These are phyloP conservation scores for Drosophila busckii DNA, from an alignment of 1,140 invertebrate genomes.

Conservation along the genomic window DNA sequence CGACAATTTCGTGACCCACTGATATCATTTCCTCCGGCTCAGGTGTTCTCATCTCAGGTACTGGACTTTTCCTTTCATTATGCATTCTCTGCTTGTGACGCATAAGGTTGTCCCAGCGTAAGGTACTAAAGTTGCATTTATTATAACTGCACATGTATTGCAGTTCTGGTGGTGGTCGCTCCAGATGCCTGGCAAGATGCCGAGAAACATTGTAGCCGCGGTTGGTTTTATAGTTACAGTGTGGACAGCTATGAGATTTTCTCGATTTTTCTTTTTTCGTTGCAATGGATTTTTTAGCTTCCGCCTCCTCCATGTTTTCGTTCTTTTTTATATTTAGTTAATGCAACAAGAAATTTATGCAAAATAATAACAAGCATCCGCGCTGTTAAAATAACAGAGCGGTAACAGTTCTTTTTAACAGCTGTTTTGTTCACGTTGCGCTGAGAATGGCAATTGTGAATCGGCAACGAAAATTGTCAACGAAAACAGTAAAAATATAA, in stretches of 20 bases:
- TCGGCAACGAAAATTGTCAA: conserved; percentile 13
- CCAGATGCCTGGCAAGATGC: conserved; percentile 5
- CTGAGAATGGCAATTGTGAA: conserved; percentile 27
- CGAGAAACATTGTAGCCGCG: conserved; percentile 10
- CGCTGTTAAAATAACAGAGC: not conserved
- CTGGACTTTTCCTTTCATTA: not conserved
- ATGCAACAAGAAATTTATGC: too few relatives aligned
- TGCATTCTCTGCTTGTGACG: conserved; percentile 13
- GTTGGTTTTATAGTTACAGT: conserved; percentile 5
- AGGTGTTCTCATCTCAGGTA: too few relatives aligned
- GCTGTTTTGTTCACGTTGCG: conserved; percentile 1
- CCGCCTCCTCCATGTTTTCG: too few relatives aligned
- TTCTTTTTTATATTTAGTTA: too few relatives aligned
- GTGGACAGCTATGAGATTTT: not conserved
- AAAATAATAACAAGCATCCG: not conserved
- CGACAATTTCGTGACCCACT: too few relatives aligned
- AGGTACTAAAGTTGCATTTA: not conserved
- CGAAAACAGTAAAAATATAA: conserved; percentile 9
- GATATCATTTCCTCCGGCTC: not conserved
- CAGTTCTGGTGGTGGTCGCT: conserved; percentile 19
- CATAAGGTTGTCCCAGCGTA: conserved; percentile 24
- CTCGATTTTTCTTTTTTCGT: not conserved
- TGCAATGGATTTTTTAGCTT: too few relatives aligned
- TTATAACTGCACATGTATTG: conserved; percentile 4
- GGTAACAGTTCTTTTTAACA: conserved; percentile 10